Percentiles rank a stretch among this genome's conserved stretches.
Conservation (phyloP, 2,113 vertebrate genomes). For the Prunella himalayana region DNA sequence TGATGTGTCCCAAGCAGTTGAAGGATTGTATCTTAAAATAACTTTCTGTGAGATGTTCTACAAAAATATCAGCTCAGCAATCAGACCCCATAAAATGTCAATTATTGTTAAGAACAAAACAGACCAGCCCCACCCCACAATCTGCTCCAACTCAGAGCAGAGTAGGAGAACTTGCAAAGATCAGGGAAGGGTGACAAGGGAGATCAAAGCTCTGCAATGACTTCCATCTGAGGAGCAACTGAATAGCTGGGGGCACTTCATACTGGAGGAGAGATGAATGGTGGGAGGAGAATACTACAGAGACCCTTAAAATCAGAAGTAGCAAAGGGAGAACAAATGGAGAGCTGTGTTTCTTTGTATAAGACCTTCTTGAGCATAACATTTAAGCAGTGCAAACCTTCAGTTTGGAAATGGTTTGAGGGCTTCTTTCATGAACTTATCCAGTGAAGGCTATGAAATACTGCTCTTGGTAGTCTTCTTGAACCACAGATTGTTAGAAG, state of each 20-base stretch:
- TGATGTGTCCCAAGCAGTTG: not conserved
- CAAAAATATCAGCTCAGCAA: not conserved
- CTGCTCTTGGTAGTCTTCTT: not conserved
- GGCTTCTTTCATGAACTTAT: not conserved
- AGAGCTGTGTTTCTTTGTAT: not conserved
- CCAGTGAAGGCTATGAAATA: not conserved
- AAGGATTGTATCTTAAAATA: not conserved
- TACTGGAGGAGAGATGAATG: not conserved
- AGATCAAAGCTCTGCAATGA: slow-evolving; percentile 12
- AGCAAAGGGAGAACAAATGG: not conserved
- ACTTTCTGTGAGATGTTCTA: not conserved
- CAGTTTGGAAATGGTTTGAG: not conserved
- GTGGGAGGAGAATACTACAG: slow-evolving; percentile 26
- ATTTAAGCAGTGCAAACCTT: not conserved
- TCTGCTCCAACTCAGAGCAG: not conserved
- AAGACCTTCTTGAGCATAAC: not conserved
- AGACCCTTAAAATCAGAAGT: slow-evolving; percentile 26
- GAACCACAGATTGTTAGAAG: not conserved
- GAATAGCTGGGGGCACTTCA: not conserved
- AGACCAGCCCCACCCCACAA: not conserved
- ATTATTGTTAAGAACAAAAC: not conserved
- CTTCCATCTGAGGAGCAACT: slow-evolving; percentile 34
- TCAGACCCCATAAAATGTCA: not conserved
- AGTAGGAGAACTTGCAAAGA: not conserved
- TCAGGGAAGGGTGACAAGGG: not conserved